Conservation (phyloP, 2,888 invertebrate genomes). For the Acleris holmiana region DNA sequence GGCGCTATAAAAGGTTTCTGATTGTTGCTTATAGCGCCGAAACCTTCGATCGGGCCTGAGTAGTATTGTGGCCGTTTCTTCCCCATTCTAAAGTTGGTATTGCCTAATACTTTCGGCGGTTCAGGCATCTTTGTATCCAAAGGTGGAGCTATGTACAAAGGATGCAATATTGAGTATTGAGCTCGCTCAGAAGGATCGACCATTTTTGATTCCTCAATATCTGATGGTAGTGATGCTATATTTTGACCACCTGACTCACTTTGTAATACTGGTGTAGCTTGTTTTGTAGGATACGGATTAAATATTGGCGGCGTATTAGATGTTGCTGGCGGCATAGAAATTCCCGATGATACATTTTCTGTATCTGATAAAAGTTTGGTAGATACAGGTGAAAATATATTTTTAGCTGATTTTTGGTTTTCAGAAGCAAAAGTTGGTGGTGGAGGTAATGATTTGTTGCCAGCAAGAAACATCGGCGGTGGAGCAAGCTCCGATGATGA, state of each 20-base stretch:
- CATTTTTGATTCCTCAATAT: slow-evolving; percentile 8
- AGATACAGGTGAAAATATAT: neutral
- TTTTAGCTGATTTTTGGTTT: neutral
- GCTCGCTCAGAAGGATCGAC: slow-evolving; percentile 18
- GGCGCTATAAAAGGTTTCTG: slow-evolving; percentile 63
- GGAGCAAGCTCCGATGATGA: neutral
- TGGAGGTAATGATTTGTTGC: neutral
- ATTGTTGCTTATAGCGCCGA: slow-evolving; percentile 71
- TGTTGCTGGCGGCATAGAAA: neutral
- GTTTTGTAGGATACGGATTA: slow-evolving; percentile 42
- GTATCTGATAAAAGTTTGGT: slow-evolving; percentile 3
- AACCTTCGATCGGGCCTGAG: slow-evolving; percentile 76
- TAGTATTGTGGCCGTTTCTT: slow-evolving; percentile 79
- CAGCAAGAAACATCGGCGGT: slow-evolving; percentile 9
- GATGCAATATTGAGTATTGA: slow-evolving; percentile 2
- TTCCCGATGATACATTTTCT: neutral
- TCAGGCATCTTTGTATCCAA: slow-evolving; percentile 51
- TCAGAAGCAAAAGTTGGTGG: slow-evolving; percentile 5
- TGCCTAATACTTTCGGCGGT: slow-evolving; percentile 67
- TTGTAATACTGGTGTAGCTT: slow-evolving; percentile 16
- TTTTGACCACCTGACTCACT: neutral
- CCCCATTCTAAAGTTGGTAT: slow-evolving; percentile 66
- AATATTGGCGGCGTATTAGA: slow-evolving; percentile 44
- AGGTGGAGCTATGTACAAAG: neutral
- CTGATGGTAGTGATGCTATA: slow-evolving; percentile 19